Conservation (phyloP, 1,140 invertebrate genomes). For the Drosophila bocki region DNA sequence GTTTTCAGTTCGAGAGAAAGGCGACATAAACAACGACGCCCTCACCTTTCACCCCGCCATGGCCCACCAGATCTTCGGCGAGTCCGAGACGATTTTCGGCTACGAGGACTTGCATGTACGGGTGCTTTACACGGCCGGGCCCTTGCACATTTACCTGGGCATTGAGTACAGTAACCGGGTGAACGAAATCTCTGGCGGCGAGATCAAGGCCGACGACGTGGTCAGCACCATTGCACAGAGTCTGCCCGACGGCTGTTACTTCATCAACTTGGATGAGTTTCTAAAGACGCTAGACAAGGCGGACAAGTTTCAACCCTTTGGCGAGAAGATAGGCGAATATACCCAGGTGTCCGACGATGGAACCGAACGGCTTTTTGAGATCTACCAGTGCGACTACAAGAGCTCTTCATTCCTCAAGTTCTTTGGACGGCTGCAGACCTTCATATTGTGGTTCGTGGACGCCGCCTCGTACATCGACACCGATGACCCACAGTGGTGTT, state of each 20-base stretch:
- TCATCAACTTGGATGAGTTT: slow-evolving; percentile 83
- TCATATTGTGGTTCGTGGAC: slow-evolving; percentile 98
- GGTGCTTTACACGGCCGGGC: slow-evolving; percentile 93
- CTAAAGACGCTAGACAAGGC: slow-evolving; percentile 80
- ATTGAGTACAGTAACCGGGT: slow-evolving; percentile 71
- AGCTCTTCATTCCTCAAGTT: slow-evolving; percentile 91
- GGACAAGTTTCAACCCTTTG: slow-evolving; percentile 82
- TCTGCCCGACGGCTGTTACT: slow-evolving; percentile 85
- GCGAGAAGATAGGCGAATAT: slow-evolving; percentile 85
- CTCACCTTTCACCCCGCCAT: slow-evolving; percentile 93
- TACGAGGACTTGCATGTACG: slow-evolving; percentile 93
- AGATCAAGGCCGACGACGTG: slow-evolving; percentile 93
- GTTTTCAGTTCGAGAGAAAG: slow-evolving; percentile 87
- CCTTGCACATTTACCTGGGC: slow-evolving; percentile 90
- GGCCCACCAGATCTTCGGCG: slow-evolving; percentile 97
- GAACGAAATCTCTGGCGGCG: slow-evolving; percentile 80
- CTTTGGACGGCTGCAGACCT: slow-evolving; percentile 94
- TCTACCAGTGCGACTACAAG: slow-evolving; percentile 91
- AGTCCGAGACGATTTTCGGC: slow-evolving; percentile 97
- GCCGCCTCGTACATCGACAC: slow-evolving; percentile 96
- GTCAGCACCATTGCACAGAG: slow-evolving; percentile 88
- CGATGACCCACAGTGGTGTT: slow-evolving; percentile 96
- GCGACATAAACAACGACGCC: slow-evolving; percentile 91
- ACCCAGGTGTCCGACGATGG: slow-evolving; percentile 85
- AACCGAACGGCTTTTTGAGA: slow-evolving; percentile 90